Evolutionary conservation across 37 sponge, comb jelly and placozoan genomes (phyloP).

Genomic region (Bolinopsis microptera): DNA sequence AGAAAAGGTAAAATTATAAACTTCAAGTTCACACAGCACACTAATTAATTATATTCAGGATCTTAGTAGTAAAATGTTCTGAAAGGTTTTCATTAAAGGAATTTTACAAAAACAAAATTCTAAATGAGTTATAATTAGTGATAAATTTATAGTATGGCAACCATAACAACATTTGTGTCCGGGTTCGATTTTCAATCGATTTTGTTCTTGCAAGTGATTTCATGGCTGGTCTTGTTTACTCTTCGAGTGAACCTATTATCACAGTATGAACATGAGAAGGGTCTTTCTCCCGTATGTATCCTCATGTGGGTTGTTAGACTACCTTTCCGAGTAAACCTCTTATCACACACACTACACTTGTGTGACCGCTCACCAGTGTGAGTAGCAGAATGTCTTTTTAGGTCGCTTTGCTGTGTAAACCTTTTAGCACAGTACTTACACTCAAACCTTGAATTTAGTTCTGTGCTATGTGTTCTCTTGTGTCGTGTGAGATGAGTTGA

Average conservation of each 20-base stretch:
- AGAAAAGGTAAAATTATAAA: too few relatives aligned
- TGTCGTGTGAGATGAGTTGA: neutral
- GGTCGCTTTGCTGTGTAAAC: neutral
- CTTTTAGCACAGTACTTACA: slow-evolving; percentile 45
- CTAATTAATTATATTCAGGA: too few relatives aligned
- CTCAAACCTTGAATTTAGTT: neutral
- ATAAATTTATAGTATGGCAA: too few relatives aligned
- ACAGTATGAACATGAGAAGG: slow-evolving; percentile 5
- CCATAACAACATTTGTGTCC: too few relatives aligned
- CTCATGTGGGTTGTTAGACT: neutral
- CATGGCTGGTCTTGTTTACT: neutral
- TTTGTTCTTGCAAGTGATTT: neutral
- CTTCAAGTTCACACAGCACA: too few relatives aligned
- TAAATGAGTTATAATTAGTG: too few relatives aligned
- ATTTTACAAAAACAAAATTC: too few relatives aligned
- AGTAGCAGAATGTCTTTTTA: neutral
- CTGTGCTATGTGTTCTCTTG: neutral
- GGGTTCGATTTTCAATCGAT: too few relatives aligned
- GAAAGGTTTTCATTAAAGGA: too few relatives aligned
- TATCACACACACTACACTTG: slow-evolving; percentile 25
- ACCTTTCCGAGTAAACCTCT: slow-evolving; percentile 40
- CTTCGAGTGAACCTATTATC: neutral
- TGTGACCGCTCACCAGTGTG: slow-evolving; percentile 4
- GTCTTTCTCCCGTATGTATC: slow-evolving; percentile 18
- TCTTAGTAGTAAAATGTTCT: too few relatives aligned